Conservation (phyloP, 2,113 vertebrate genomes). For the Spea multiplicata region DNA sequence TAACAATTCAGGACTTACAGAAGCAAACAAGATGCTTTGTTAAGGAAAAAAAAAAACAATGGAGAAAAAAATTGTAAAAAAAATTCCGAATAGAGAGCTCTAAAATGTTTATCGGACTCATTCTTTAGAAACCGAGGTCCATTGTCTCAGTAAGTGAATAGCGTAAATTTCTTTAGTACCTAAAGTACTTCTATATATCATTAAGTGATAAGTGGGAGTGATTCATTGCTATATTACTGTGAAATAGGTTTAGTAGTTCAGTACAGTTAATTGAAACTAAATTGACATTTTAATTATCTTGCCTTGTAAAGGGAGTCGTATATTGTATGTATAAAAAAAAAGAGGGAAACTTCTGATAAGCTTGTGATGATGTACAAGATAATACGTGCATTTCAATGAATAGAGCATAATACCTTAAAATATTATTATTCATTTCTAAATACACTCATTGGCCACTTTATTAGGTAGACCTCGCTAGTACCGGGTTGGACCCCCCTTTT, state of each 20-base stretch:
- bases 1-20: too few species aligned
- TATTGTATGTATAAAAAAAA: slow-evolving; percentile 46
- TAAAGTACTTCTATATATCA: slow-evolving; percentile 44
- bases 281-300: slow-evolving; percentile 48
- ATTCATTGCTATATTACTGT: slow-evolving; percentile 32
- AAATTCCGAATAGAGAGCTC: too few species aligned
- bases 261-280: slow-evolving; percentile 46
- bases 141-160: slow-evolving; percentile 20
- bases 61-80: not conserved
- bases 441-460: too few species aligned
- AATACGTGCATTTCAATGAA: slow-evolving; percentile 15
- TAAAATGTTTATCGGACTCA: not conserved
- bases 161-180: slow-evolving; percentile 33
- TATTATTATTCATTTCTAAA: too few species aligned
- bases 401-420: too few species aligned
- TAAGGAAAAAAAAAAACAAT: too few species aligned
- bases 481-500: too few species aligned
- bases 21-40: too few species aligned
- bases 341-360: slow-evolving; percentile 26
- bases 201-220: slow-evolving; percentile 44
- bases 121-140: not conserved
- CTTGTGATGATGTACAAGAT: slow-evolving; percentile 44
- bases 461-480: too few species aligned
- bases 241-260: slow-evolving; percentile 40
- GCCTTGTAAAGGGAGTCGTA: slow-evolving; percentile 44